Percentiles rank a stretch among this genome's conserved stretches.
Evolutionary conservation across 2,113 vertebrate genomes (phyloP).

Genomic region (Echinops telfairi): DNA sequence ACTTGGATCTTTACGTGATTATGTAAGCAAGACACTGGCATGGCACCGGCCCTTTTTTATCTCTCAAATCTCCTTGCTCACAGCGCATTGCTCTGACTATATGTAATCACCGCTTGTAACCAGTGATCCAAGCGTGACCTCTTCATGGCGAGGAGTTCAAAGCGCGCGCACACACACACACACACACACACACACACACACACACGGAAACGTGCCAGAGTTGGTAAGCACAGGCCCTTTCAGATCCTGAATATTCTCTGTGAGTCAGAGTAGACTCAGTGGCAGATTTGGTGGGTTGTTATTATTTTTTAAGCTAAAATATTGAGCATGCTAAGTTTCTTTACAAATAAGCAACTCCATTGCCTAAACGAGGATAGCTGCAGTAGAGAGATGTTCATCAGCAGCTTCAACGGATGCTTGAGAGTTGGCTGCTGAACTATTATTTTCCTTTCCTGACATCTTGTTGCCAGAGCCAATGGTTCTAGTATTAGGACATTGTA

Average conservation of each 20-base stretch:
- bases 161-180: background rate
- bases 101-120: background rate
- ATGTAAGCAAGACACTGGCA: background rate
- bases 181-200: too few species aligned
- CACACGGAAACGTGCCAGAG: background rate
- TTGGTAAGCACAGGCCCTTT: background rate
- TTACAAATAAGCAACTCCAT: slow-evolving; percentile 42
- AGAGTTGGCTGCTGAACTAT: background rate
- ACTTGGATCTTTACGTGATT: slow-evolving; percentile 13
- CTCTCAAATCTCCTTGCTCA: slow-evolving; percentile 23
- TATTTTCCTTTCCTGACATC: slow-evolving; percentile 56
- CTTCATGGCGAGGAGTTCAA: slow-evolving; percentile 9
- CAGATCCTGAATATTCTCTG: slow-evolving; percentile 43
- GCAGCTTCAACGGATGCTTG: slow-evolving; percentile 21
- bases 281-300: background rate
- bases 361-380: slow-evolving; percentile 16
- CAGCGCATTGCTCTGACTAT: background rate
- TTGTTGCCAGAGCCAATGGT: background rate
- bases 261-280: background rate
- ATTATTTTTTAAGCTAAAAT: background rate
- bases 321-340: background rate
- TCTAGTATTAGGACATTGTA: slow-evolving; percentile 1
- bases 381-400: background rate
- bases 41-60: background rate
- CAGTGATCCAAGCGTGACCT: background rate